Evolutionary conservation across 2,113 vertebrate genomes (phyloP).

Genomic region (Typhlomys cinereus): DNA sequence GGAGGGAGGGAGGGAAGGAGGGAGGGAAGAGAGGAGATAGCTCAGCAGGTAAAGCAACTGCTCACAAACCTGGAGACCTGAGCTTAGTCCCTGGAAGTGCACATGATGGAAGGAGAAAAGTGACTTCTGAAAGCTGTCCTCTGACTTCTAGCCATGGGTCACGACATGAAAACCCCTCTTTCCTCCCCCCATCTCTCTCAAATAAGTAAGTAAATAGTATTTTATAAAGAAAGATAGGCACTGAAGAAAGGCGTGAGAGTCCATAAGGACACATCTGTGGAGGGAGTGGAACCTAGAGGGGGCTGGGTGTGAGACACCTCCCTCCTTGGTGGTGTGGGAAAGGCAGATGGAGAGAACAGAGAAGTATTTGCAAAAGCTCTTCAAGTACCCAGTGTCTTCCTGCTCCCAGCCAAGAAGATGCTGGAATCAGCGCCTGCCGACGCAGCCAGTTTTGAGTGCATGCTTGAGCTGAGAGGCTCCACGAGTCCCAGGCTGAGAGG

Average conservation of each 20-base stretch:
- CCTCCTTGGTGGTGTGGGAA: background rate
- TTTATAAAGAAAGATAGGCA: background rate
- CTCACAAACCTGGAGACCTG: too few species aligned
- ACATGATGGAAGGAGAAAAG: too few species aligned
- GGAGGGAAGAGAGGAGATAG: too few species aligned
- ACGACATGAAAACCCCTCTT: too few species aligned
- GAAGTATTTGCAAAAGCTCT: conserved; percentile 8
- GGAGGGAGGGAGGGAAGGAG: too few species aligned
- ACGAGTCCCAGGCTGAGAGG: background rate
- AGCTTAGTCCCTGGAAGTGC: too few species aligned
- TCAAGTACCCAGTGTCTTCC: background rate
- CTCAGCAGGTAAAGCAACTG: too few species aligned
- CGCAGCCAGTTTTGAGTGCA: background rate
- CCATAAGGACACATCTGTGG: background rate
- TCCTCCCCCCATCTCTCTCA: too few species aligned
- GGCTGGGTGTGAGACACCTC: background rate
- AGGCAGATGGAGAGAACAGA: background rate
- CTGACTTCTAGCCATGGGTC: too few species aligned
- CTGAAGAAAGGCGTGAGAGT: background rate
- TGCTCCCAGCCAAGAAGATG: background rate
- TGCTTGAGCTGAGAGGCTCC: background rate
- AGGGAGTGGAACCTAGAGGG: background rate
- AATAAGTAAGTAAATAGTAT: too few species aligned
- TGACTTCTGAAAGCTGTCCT: too few species aligned
- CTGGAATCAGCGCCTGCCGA: conserved; percentile 37